These are phyloP conservation scores for Salarias fasciatus DNA, from an alignment of 2,797 vertebrate genomes.

Conservation along the genomic window DNA sequence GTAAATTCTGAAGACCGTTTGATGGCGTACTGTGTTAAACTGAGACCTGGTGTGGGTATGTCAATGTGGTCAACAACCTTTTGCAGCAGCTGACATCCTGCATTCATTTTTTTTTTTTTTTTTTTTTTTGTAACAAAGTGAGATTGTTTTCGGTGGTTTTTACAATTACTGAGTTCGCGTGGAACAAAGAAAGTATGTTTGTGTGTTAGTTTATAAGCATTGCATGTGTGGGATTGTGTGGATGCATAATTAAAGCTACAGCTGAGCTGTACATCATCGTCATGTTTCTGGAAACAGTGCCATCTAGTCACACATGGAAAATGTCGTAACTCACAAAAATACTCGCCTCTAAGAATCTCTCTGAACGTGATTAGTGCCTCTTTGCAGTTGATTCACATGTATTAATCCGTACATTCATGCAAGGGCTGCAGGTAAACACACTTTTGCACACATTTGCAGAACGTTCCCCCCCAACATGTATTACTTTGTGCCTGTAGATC, in stretches of 20 bases:
- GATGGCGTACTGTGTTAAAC: slow-evolving; percentile 30
- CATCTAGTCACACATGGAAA: slow-evolving; percentile 55
- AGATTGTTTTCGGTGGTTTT: slow-evolving; percentile 35
- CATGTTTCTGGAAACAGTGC: slow-evolving; percentile 61
- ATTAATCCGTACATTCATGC: slow-evolving; percentile 39
- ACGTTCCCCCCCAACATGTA: slow-evolving; percentile 6
- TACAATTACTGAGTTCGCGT: slow-evolving; percentile 21
- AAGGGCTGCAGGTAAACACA: slow-evolving; percentile 59
- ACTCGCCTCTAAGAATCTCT: slow-evolving; percentile 24
- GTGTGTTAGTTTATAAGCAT: slow-evolving; percentile 8
- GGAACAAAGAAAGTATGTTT: slow-evolving; percentile 11
- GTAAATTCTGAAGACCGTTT: slow-evolving; percentile 30
- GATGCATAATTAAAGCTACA: slow-evolving; percentile 29
- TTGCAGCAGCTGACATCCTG: slow-evolving; percentile 2
- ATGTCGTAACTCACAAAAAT: slow-evolving; percentile 41
- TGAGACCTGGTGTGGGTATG: slow-evolving; percentile 6
- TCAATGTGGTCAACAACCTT: background rate
- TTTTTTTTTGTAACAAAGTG: slow-evolving; percentile 15
- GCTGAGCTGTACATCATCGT: slow-evolving; percentile 59
- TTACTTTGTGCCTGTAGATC: slow-evolving; percentile 27
- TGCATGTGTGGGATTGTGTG: slow-evolving; percentile 5
- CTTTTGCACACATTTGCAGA: slow-evolving; percentile 30
- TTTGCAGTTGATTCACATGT: slow-evolving; percentile 29
- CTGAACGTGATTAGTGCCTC: slow-evolving; percentile 65
- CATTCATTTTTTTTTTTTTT: slow-evolving; percentile 20